Evolutionary conservation across 2,888 invertebrate species (phyloP), one percentile per base, ranked within the genome.

Genomic region (Prenolepis imparis): DNA sequence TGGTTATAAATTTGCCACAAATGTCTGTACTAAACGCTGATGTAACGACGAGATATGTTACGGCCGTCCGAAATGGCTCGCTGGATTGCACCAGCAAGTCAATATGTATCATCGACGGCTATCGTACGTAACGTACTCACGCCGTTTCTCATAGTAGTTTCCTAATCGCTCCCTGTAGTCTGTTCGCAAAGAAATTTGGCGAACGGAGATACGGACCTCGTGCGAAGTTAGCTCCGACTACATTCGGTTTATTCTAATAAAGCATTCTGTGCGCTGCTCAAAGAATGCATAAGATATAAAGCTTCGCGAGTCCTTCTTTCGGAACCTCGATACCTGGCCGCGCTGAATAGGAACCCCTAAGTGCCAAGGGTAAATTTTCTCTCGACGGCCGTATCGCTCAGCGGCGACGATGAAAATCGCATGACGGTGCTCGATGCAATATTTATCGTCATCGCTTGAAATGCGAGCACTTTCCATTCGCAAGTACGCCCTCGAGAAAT

Each of bases 251-350:
- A 90, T 91, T 86, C 87, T 88, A 84, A 87, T 87, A 86, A 84
- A 73, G 64, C 57, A 55, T 61, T 70, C 57, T 77, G 64, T 41
- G 48, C 63, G 70, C 32, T 67, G 73, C 64, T 86, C 82, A 68
- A 83, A 78, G 89, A 89, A 90, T 90, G 90, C 90, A 90, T 90
- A 90, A 90, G 87, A 89, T 89, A 90, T 90, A 89, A 88, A 85
- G 81, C 82, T 75, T 48, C 32, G 82, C 84, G 66, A 63, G 77
- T 72, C 68, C 28, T 18, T 52, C 28, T 52, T 55, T 12, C 11
- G 48, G 41, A 41, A 48, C 39, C 41, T 63, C 36, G 80, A 64
- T 72, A 68, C 39, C 11, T 28, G 6, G 36, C 21, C 44, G 52
- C 61, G 28, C 41, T 84, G 86, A 86, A 88, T 73, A 83, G 88